phyloP scores from a whole-genome alignment of 2,113 vertebrate species.

The Orthonyx spaldingii region DNA sequence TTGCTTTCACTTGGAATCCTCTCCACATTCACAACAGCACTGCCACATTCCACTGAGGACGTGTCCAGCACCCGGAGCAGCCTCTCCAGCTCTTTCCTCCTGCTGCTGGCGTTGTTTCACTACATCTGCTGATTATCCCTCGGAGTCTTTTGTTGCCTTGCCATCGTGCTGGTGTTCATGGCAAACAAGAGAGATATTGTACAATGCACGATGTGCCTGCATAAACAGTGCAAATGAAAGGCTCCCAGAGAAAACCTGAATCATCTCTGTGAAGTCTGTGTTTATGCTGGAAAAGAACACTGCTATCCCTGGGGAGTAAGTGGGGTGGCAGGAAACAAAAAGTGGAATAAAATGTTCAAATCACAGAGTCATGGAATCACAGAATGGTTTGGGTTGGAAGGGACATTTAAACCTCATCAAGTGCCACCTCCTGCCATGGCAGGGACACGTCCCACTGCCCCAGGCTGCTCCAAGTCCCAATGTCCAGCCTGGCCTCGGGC shows the following conservation, averaged over 20 bases:
- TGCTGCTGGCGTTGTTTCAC: background rate
- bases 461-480: background rate
- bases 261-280: background rate
- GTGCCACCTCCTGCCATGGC: background rate
- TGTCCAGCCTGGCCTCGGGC: accelerated
- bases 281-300: background rate
- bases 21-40: background rate
- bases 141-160: background rate
- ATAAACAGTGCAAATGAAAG: constrained; percentile 1
- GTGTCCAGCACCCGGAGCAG: background rate
- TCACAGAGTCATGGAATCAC: background rate
- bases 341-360: background rate
- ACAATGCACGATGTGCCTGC: background rate
- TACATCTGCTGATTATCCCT: background rate
- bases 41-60: background rate
- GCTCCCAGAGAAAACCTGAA: background rate
- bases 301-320: background rate
- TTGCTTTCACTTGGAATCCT: background rate
- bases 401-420: background rate
- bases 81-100: background rate
- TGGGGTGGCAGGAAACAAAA: background rate
- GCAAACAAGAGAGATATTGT: background rate
- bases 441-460: background rate
- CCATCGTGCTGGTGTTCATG: background rate
- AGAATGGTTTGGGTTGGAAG: background rate